Percentiles rank a stretch among this genome's conserved stretches.
Conservation (phyloP, 2,113 vertebrate genomes). For the Potamarius usumacintae region DNA sequence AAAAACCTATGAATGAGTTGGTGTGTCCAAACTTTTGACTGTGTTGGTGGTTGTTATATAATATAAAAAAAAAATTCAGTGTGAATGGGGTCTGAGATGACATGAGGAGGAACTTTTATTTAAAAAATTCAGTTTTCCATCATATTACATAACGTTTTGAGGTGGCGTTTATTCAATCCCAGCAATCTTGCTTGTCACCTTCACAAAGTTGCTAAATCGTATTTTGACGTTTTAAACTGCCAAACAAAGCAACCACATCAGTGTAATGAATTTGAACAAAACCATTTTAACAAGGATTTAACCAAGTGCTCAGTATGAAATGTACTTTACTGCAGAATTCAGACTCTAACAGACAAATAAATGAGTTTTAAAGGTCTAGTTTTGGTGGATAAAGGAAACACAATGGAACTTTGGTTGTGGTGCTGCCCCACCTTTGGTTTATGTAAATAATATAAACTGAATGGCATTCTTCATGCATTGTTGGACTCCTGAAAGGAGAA, state of each 20-base stretch:
- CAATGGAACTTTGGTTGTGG: not conserved
- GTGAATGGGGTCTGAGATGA: not conserved
- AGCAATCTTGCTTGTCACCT: not conserved
- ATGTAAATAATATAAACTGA: not conserved
- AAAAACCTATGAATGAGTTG: too few relatives aligned
- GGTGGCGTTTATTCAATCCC: not conserved
- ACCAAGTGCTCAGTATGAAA: not conserved
- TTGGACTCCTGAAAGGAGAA: not conserved
- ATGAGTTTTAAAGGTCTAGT: not conserved
- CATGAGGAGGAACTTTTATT: not conserved
- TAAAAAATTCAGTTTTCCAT: not conserved
- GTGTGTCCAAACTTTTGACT: too few relatives aligned
- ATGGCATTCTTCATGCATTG: not conserved
- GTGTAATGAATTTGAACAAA: not conserved
- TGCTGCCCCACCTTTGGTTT: not conserved
- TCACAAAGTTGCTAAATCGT: not conserved
- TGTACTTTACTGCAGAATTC: not conserved
- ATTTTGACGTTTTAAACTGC: not conserved
- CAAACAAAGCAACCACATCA: not conserved
- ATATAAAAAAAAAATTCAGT: too few relatives aligned
- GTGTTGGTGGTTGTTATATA: too few relatives aligned
- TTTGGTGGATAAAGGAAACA: not conserved
- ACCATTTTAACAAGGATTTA: not conserved
- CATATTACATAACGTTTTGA: not conserved
- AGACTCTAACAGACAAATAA: not conserved